These are phyloP conservation scores for Grammomys dolichurus DNA, from an alignment of 2,113 vertebrate species.

Conservation along the genomic window DNA sequence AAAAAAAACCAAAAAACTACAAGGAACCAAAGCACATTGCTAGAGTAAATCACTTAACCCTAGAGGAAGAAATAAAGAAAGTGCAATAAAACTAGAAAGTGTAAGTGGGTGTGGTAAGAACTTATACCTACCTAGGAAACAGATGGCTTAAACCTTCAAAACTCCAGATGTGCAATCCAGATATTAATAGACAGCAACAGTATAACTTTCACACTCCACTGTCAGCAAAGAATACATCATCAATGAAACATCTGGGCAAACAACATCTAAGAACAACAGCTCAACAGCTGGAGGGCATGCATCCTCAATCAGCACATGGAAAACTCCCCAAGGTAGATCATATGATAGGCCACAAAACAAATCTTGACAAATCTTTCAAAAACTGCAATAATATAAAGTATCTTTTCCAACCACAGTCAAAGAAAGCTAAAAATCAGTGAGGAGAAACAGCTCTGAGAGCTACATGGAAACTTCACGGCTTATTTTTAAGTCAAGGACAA, in stretches of 20 bases:
- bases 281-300: background rate
- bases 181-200: background rate
- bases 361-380: background rate
- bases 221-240: background rate
- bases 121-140: background rate
- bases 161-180: background rate
- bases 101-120: background rate
- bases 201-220: background rate
- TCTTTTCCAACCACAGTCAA: conserved; percentile 12
- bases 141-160: background rate
- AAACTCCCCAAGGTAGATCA: background rate
- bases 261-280: background rate
- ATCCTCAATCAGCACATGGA: background rate
- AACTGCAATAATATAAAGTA: background rate
- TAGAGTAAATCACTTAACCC: background rate
- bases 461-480: background rate
- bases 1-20: background rate
- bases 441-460: background rate
- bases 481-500: background rate
- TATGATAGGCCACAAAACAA: background rate
- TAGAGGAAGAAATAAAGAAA: background rate
- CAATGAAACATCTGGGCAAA: background rate
- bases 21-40: background rate
- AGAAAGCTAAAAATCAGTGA: background rate
- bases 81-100: background rate